Base-by-base conservation (phyloP, 2,113 vertebrate species). In the Otolemur garnettii region DNA sequence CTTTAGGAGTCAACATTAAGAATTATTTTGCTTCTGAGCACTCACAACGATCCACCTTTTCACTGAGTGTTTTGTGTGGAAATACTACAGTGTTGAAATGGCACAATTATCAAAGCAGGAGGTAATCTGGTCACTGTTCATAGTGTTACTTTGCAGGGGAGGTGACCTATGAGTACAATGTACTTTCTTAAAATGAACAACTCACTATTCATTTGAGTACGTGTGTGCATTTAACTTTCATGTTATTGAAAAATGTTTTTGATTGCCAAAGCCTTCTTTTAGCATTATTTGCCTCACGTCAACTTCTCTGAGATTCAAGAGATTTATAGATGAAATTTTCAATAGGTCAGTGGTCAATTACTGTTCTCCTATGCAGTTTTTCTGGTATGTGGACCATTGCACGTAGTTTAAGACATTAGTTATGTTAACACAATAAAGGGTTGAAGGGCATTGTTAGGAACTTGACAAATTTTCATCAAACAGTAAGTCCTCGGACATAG, bases 21-120 rank as follows among this genome's bases (percentile, higher is more conserved):
- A 87, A 91, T 94, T 95, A 87, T 92, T 97, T 96, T 84, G 60
- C n/a, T 53, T 88, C 35, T 79, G 42, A 90, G 71, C 93, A 60
- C 85, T 90, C 77, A 87, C 22, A 79, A 50, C 59, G 90, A 59
- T 92, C 45, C 3, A 22, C 79, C 50, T 90, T 91, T 94, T 89
- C 64, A 42, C 30, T 6, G 4, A 78, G 19, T 92, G 87, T 71
- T 90, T 94, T 80, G 82, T 85, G 88, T 5, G 93, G 85, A 94
- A 95, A 85, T 64, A 83, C 68, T 95, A 86, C 66, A 75, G 24
- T 92, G 38, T 95, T 87, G 93, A 57, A 86, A 78, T 1, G 33
- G 35, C 64, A 81, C 50, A 22, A 57, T 95, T 96, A 94, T 88
- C 81, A 94, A 88, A 93, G 95, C 87, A 93, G 83, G 90, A 90